Conservation (phyloP, 2,888 invertebrate species). For the Prostheceraeus crozeri region DNA sequence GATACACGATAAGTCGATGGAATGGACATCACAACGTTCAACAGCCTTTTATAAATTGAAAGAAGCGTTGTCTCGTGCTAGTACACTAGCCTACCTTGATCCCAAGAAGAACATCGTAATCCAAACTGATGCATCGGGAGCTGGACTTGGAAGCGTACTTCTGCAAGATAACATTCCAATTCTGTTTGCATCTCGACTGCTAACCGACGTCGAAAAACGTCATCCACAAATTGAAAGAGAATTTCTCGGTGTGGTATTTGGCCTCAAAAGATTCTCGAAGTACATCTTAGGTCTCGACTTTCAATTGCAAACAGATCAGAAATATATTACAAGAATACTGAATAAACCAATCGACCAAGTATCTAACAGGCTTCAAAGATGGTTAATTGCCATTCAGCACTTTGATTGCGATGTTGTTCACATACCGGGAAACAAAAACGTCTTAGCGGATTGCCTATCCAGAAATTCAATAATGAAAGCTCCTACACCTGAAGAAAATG, state of each 20-base stretch:
- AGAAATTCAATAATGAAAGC: constrained; percentile 15
- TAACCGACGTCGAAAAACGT: constrained; percentile 32
- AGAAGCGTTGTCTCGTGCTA: background rate
- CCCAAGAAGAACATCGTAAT: background rate
- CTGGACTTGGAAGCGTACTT: constrained; percentile 17
- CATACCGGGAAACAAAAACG: constrained; percentile 23
- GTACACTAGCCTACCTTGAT: constrained; percentile 19
- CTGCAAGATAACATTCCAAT: constrained; percentile 31
- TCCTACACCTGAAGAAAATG: constrained; percentile 23
- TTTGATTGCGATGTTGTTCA: constrained; percentile 26
- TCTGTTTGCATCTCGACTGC: constrained; percentile 37
- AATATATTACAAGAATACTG: constrained; percentile 29
- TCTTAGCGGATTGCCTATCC: constrained; percentile 31
- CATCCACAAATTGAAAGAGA: constrained; percentile 37
- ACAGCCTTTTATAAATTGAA: constrained; percentile 22
- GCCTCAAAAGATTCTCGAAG: constrained; percentile 34
- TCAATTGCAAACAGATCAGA: constrained; percentile 36
- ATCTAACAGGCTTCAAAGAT: constrained; percentile 21
- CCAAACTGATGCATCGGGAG: constrained; percentile 20
- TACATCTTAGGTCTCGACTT: constrained; percentile 36
- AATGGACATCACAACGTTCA: constrained; percentile 18
- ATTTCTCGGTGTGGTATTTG: constrained; percentile 35
- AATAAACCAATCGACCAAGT: constrained; percentile 30
- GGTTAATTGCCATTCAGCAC: constrained; percentile 25
- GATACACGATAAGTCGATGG: background rate